Base-by-base conservation (phyloP, 2,797 vertebrate species). In the Phalloptychus januarius region DNA sequence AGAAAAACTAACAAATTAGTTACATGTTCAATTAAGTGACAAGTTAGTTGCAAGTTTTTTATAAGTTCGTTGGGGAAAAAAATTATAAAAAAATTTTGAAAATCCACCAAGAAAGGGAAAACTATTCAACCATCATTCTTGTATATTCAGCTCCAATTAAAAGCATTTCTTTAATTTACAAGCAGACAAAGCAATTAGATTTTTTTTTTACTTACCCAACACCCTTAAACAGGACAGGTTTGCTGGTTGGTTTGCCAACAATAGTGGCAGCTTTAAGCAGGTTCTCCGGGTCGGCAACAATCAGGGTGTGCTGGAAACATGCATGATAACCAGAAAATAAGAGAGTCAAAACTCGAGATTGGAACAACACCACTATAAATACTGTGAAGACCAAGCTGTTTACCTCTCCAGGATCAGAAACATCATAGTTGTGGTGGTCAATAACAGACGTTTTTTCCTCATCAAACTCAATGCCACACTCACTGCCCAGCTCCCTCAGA, bases 401-500 rank as follows among this genome's bases (percentile, higher is more conserved):
- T 87, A 99, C 98, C 96, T 99, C 98, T 61, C 98, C 98, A 0
- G 96, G 96, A 86, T 99, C 98, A 0, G 98, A 99, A 74, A 97
- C 63, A 1, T 99, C 98, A 0, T 96, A 99, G 94, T 97, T 98
- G 94, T 99, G 98, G 86, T 99, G 98, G 91, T 99, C 98, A 23
- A 99, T 99, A 74, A 99, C 98, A 0, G 96, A 96, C 0, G 98
- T 99, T 89, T 96, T 97, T 75, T 99, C 98, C 86, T 99, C 98
- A 31, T 99, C 98, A 61, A 99, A 99, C 92, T 99, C 98, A 0
- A 99, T 97, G 7, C 98, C 98, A 28, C 98, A 99, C 90, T 99
- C 98, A 0, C 98, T 99, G 61, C 98, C 98, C 90, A 99, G 93
- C 92, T 99, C 98, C 67, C 98, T 96, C 83, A 99, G 92, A 0